A percentile compares a stretch with the other conserved stretches of the same genome.
Conservation (phyloP, 1,140 invertebrate species). For the Penaeus vannamei region DNA sequence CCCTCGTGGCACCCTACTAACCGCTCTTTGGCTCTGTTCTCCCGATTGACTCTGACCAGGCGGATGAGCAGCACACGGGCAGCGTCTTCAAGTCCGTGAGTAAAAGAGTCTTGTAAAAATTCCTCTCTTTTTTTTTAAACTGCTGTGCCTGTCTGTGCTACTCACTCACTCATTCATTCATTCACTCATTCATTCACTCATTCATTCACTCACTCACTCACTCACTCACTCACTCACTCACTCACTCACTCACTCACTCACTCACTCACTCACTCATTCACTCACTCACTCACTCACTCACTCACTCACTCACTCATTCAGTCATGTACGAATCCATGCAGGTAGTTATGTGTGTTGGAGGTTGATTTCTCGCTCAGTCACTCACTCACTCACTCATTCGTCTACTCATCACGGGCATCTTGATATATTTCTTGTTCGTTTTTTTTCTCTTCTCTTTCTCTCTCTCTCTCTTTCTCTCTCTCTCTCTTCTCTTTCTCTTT, state of each 20-base stretch:
- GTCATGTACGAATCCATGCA: neutral
- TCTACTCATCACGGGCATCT: neutral
- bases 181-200: neutral
- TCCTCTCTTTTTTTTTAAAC: neutral
- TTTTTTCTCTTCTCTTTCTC: neutral
- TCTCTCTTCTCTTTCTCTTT: neutral
- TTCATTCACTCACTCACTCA: neutral
- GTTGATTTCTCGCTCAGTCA: neutral
- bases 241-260: neutral
- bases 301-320: neutral
- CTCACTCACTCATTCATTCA: neutral
- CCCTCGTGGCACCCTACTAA: neutral
- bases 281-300: too few species aligned
- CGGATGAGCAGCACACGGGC: constrained; percentile 58
- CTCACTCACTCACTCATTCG: too few species aligned
- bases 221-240: neutral
- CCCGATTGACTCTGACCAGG: constrained; percentile 23
- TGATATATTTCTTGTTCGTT: too few species aligned
- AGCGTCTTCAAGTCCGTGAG: constrained; percentile 67
- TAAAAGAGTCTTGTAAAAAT: constrained; percentile 18
- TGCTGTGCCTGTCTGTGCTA: neutral
- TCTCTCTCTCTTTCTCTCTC: neutral
- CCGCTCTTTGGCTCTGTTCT: constrained; percentile 39
- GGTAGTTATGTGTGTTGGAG: neutral
- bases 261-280: too few species aligned